phyloP scores from a whole-genome alignment of 2,888 invertebrate species.

The Phymatocera aterrima region DNA sequence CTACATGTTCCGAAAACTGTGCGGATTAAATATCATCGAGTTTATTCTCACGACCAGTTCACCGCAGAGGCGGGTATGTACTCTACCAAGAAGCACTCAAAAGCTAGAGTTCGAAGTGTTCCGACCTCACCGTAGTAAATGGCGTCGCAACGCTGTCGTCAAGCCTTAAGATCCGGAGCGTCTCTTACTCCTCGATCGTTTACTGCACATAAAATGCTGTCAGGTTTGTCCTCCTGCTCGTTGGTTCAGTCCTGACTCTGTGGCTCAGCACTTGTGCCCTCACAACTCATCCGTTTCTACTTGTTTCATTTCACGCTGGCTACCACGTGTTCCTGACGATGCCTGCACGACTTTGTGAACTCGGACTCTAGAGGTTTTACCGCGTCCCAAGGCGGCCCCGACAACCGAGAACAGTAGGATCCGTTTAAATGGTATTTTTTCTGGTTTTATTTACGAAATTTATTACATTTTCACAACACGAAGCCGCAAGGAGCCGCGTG shows the following conservation, averaged over 20 bases:
- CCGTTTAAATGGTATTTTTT: conserved; percentile 20
- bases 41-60: conserved; percentile 12
- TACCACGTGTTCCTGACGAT: conserved; percentile 25
- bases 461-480: conserved; percentile 30
- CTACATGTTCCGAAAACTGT: not conserved
- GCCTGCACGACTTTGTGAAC: conserved; percentile 15
- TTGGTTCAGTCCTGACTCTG: not conserved
- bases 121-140: conserved; percentile 24
- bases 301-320: conserved; percentile 34
- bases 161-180: conserved; percentile 34
- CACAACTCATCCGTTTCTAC: conserved; percentile 33
- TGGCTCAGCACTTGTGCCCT: conserved; percentile 30
- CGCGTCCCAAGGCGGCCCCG: conserved; percentile 12
- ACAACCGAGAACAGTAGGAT: not conserved
- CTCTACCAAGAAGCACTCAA: conserved; percentile 15
- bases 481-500: conserved; percentile 29
- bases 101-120: conserved; percentile 33
- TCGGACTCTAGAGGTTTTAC: conserved; percentile 5
- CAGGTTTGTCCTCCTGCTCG: conserved; percentile 31
- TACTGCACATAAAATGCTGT: conserved; percentile 43
- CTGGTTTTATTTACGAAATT: conserved; percentile 27
- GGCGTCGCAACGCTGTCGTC: conserved; percentile 35
- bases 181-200: conserved; percentile 45
- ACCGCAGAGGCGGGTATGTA: not conserved
- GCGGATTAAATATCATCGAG: conserved; percentile 13